A percentile compares a stretch with the other conserved stretches of the same genome.
phyloP scores from a whole-genome alignment of 2,113 vertebrate species.

The Microcebus lehilahytsara region DNA sequence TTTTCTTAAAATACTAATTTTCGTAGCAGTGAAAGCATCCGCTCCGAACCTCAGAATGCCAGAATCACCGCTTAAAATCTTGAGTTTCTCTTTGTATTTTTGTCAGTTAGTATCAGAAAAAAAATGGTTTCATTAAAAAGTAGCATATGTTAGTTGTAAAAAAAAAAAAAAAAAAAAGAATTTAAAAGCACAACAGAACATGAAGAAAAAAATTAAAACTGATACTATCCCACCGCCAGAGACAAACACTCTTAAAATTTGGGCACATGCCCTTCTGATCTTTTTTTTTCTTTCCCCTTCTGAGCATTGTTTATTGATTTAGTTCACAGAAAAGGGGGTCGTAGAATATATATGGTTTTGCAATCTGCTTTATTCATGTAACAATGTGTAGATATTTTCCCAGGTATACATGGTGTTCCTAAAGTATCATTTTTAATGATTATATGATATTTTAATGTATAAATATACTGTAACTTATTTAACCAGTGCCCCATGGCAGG shows the following conservation, averaged over 20 bases:
- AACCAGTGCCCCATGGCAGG: too few relatives aligned
- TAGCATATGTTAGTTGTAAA: neutral
- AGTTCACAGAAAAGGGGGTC: too few relatives aligned
- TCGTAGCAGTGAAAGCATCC: neutral
- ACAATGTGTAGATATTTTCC: too few relatives aligned
- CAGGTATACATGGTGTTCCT: too few relatives aligned
- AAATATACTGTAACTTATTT: too few relatives aligned
- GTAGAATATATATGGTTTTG: too few relatives aligned
- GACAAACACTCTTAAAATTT: neutral
- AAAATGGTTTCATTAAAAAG: neutral
- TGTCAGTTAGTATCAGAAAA: neutral
- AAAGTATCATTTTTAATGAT: too few relatives aligned
- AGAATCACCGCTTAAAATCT: neutral
- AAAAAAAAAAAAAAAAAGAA: neutral
- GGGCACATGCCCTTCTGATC: neutral
- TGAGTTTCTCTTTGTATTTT: conserved; percentile 4
- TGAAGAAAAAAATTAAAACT: neutral
- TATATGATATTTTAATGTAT: too few relatives aligned
- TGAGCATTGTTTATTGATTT: too few relatives aligned
- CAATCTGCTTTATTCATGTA: too few relatives aligned
- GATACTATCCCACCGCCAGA: neutral
- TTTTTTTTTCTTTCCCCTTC: neutral
- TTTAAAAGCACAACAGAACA: neutral
- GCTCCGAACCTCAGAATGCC: neutral
- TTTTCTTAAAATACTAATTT: conserved; percentile 5